A percentile compares a stretch with the other conserved stretches of the same genome.
phyloP scores from a whole-genome alignment of 2,113 vertebrate species.

The Nesoenas mayeri region DNA sequence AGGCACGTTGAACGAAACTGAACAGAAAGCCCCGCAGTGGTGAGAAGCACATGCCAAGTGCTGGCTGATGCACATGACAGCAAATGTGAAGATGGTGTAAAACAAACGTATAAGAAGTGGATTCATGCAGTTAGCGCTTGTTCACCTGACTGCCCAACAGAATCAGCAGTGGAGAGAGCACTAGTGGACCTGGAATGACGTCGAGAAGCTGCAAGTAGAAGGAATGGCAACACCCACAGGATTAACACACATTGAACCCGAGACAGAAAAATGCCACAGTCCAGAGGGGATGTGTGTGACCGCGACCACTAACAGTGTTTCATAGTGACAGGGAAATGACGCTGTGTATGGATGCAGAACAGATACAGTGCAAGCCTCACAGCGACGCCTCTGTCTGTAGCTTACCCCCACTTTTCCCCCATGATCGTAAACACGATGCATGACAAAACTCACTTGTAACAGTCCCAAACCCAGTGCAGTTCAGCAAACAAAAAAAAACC shows the following conservation, averaged over 20 bases:
- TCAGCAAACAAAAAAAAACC: background rate
- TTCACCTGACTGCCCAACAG: constrained; percentile 99
- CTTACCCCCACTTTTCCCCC: background rate
- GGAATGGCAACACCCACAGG: constrained; percentile 86
- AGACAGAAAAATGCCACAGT: constrained; percentile 74
- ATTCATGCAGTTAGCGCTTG: constrained; percentile 88
- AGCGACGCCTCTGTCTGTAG: background rate
- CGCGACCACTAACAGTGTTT: constrained; percentile 46
- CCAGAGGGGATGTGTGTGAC: constrained; percentile 65
- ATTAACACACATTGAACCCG: constrained; percentile 82
- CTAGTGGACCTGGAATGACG: constrained; percentile 99
- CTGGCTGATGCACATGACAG: constrained; percentile 63
- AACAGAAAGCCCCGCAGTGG: constrained; percentile 42
- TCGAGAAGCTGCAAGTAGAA: constrained; percentile 96
- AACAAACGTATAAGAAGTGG: constrained; percentile 70
- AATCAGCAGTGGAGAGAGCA: constrained; percentile 95
- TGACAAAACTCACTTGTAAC: constrained; percentile 30
- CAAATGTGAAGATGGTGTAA: constrained; percentile 70
- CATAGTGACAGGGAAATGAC: constrained; percentile 66
- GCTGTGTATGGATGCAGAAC: constrained; percentile 65
- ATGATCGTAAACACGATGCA: constrained; percentile 29
- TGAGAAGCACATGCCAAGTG: constrained; percentile 72
- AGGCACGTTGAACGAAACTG: constrained; percentile 46
- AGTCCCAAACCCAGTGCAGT: background rate
- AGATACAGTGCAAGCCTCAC: constrained; percentile 51